Evolutionary conservation across 2,888 invertebrate species (phyloP).

Genomic region (Epirrhoe tristata): DNA sequence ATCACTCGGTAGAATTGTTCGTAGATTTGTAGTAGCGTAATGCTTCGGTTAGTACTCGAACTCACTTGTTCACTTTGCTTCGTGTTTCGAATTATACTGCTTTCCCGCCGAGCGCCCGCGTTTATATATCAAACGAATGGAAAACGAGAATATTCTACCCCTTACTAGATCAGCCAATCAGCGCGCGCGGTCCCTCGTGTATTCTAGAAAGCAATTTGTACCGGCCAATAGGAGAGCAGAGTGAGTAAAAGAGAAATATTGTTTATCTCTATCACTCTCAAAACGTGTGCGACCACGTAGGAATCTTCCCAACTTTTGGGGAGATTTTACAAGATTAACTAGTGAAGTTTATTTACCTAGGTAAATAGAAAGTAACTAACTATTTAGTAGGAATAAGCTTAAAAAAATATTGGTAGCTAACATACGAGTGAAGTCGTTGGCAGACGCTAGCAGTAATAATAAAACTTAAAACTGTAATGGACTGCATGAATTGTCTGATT

Average conservation of each 20-base stretch:
- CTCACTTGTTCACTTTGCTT: constrained; percentile 6
- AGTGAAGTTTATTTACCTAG: no score
- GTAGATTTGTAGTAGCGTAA: constrained; percentile 1
- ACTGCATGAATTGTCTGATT: no score
- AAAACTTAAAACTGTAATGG: no score
- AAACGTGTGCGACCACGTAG: constrained; percentile 21
- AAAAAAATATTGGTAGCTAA: no score
- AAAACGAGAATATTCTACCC: constrained; percentile 22
- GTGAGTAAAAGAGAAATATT: constrained; percentile 16
- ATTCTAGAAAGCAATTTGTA: constrained; percentile 1
- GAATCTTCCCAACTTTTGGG: constrained; percentile 21
- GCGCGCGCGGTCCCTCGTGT: constrained; percentile 14
- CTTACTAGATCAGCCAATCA: constrained; percentile 24
- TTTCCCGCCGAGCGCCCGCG: constrained; percentile 21
- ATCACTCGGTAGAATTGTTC: constrained; percentile 6
- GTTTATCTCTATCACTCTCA: not conserved
- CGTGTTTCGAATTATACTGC: constrained; percentile 29
- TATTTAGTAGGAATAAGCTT: no score
- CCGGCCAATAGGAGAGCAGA: constrained; percentile 20
- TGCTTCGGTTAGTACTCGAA: constrained; percentile 17
- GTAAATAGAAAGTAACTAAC: no score
- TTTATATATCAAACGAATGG: constrained; percentile 23
- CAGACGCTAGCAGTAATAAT: no score
- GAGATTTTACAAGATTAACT: constrained; percentile 7
- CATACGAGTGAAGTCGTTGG: no score